Evolutionary conservation across 1,140 invertebrate genomes (phyloP).

Genomic region (Parapsyche elsis): DNA sequence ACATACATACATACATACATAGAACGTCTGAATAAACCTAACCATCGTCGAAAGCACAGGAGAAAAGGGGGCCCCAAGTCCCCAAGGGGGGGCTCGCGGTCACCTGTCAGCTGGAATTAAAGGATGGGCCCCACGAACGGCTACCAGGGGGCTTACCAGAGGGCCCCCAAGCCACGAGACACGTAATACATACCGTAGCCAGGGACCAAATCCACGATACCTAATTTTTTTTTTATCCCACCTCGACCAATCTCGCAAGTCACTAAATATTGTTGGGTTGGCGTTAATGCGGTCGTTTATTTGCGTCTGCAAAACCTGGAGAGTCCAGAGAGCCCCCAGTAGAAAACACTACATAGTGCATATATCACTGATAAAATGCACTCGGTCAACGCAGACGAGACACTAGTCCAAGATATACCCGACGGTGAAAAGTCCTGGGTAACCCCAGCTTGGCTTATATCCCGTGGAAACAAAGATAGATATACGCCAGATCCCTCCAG

Average conservation of each 20-base stretch:
- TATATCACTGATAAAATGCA: slow-evolving; percentile 48
- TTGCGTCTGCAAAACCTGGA: slow-evolving; percentile 17
- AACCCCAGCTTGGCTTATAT: slow-evolving; percentile 34
- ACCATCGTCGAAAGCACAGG: background rate
- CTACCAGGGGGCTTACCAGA: slow-evolving; percentile 43
- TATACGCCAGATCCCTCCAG: slow-evolving; percentile 51
- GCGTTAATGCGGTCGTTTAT: slow-evolving; percentile 37
- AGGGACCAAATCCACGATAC: background rate
- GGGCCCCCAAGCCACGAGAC: background rate
- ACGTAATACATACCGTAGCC: slow-evolving; percentile 2
- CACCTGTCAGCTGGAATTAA: slow-evolving; percentile 57
- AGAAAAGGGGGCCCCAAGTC: slow-evolving; percentile 37
- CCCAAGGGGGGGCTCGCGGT: slow-evolving; percentile 35
- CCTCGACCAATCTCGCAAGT: background rate
- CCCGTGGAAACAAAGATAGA: slow-evolving; percentile 53
- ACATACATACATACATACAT: too few species aligned
- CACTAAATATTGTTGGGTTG: background rate
- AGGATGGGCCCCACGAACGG: slow-evolving; percentile 51
- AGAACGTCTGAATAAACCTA: background rate
- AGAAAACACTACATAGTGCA: slow-evolving; percentile 18
- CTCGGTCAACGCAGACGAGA: slow-evolving; percentile 28
- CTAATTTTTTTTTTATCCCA: background rate
- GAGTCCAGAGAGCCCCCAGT: background rate
- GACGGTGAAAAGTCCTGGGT: slow-evolving; percentile 44
- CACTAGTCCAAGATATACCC: slow-evolving; percentile 31